Conservation (phyloP, 2,888 invertebrate genomes). For the Pemphredon lugubris region DNA sequence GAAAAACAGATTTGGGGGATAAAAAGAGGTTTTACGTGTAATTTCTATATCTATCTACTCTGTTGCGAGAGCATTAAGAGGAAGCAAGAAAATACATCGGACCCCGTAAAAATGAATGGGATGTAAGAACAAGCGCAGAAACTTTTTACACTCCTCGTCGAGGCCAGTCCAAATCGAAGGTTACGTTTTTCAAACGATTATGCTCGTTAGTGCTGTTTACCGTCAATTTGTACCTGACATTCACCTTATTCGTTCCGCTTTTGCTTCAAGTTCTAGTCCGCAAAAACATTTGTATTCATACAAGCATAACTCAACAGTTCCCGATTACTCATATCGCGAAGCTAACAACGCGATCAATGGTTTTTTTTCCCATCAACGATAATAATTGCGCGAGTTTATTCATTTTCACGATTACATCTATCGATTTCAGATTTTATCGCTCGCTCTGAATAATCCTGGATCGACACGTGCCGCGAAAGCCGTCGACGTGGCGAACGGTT, state of each 20-base stretch:
- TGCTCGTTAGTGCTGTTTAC: background rate
- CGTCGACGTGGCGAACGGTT: slow-evolving; percentile 64
- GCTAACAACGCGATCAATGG: too few species aligned
- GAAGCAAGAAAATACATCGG: too few species aligned
- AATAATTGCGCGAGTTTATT: too few species aligned
- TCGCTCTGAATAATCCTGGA: slow-evolving; percentile 73
- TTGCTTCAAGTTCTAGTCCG: background rate
- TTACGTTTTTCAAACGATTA: background rate
- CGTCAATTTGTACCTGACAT: background rate
- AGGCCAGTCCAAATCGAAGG: background rate
- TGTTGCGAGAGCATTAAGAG: too few species aligned
- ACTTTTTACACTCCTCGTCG: too few species aligned
- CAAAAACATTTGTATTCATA: background rate
- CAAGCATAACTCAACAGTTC: background rate
- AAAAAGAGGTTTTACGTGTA: too few species aligned
- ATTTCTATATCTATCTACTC: too few species aligned
- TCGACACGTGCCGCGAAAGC: slow-evolving; percentile 78
- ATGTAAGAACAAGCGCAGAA: too few species aligned
- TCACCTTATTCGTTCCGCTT: background rate
- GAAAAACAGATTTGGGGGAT: too few species aligned
- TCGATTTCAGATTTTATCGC: slow-evolving; percentile 73
- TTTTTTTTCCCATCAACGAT: too few species aligned
- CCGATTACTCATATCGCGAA: background rate
- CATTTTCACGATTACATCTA: too few species aligned
- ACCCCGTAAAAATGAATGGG: too few species aligned